Evolutionary conservation across 2,797 vertebrate species (phyloP).

Genomic region (Eremophila alpestris): DNA sequence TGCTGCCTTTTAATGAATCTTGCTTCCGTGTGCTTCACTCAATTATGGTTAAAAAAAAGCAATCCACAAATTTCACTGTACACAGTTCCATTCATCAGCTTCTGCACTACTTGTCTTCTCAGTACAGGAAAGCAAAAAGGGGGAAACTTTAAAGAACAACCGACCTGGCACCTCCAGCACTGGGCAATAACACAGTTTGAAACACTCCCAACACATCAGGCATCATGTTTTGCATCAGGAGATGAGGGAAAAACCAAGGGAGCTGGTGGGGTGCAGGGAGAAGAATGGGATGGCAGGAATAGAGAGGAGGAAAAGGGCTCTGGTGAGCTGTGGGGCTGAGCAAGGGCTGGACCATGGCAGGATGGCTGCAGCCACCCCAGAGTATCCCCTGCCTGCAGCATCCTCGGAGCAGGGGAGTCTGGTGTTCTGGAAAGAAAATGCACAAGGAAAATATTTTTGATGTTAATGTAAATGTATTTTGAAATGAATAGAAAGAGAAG

Average conservation of each 20-base stretch:
- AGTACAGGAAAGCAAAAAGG: constrained; percentile 69
- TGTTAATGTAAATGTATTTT: constrained; percentile 77
- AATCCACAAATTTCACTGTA: constrained; percentile 71
- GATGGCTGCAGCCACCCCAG: not conserved
- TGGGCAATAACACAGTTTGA: not conserved
- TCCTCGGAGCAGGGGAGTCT: not conserved
- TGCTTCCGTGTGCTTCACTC: constrained; percentile 78
- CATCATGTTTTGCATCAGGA: not conserved
- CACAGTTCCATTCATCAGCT: constrained; percentile 71
- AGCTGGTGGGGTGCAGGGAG: not conserved
- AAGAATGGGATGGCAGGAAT: not conserved
- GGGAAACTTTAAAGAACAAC: constrained; percentile 83
- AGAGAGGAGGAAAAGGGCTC: not conserved
- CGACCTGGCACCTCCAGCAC: constrained; percentile 32
- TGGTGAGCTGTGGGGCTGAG: not conserved
- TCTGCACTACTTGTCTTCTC: constrained; percentile 71
- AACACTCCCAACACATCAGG: not conserved
- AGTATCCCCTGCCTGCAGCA: not conserved
- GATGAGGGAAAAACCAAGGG: not conserved
- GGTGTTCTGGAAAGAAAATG: constrained; percentile 3
- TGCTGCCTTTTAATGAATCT: constrained; percentile 85
- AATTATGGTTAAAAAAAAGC: constrained; percentile 63
- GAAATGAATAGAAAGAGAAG: constrained; percentile 45
- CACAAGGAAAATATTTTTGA: constrained; percentile 77
- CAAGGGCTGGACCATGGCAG: not conserved